Percentiles rank a stretch among this genome's conserved stretches.
phyloP scores from a whole-genome alignment of 1,140 invertebrate species.

The Brachystomella parvula region DNA sequence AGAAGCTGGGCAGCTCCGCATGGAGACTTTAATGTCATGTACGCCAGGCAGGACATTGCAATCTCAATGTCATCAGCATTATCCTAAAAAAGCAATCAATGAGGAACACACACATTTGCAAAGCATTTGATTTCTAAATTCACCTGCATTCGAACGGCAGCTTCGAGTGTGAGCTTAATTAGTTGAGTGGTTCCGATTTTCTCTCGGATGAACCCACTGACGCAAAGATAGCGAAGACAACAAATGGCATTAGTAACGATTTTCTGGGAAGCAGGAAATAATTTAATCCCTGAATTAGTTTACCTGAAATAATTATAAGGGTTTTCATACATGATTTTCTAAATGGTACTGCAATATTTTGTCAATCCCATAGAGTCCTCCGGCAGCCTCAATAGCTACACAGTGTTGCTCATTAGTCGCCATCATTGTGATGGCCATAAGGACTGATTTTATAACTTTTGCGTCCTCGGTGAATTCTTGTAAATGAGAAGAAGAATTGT shows the following conservation, averaged over 20 bases:
- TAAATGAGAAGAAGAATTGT: background rate
- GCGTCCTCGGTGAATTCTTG: conserved; percentile 5
- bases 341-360: background rate
- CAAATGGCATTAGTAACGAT: conserved; percentile 25
- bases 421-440: conserved; percentile 22
- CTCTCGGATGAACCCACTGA: conserved; percentile 10
- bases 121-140: background rate
- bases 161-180: conserved; percentile 15
- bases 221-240: conserved; percentile 18
- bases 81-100: background rate
- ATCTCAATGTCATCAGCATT: conserved; percentile 18
- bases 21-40: conserved; percentile 15
- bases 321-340: background rate
- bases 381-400: conserved; percentile 14
- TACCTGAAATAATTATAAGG: background rate
- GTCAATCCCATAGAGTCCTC: conserved; percentile 16
- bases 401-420: conserved; percentile 25
- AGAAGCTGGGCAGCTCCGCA: conserved; percentile 17
- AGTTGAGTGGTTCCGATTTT: background rate
- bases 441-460: conserved; percentile 27
- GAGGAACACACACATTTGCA: background rate
- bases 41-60: conserved; percentile 19
- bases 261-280: conserved; percentile 8
- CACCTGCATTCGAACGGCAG: background rate
- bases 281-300: background rate